phyloP scores from a whole-genome alignment of 2,113 vertebrate species.

The Camelus bactrianus region DNA sequence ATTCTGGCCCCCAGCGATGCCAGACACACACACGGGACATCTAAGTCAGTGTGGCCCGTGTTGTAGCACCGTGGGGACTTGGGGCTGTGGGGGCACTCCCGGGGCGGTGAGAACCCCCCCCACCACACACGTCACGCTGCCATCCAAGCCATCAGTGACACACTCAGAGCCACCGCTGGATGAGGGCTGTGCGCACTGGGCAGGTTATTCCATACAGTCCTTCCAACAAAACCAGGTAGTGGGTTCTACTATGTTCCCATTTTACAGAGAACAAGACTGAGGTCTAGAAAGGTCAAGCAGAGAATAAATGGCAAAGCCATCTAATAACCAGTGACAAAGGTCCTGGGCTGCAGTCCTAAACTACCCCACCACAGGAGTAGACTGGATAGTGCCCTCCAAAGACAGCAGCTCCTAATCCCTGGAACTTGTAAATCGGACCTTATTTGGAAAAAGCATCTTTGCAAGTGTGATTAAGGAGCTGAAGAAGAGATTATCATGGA shows the following conservation, averaged over 20 bases:
- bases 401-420: not conserved
- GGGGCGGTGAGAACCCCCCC: too few relatives aligned
- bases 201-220: fast-evolving
- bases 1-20: fast-evolving
- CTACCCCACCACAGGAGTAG: not conserved
- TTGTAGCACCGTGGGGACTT: fast-evolving
- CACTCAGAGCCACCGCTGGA: fast-evolving
- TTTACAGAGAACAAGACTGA: not conserved
- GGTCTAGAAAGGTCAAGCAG: not conserved
- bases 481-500: not conserved
- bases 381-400: not conserved
- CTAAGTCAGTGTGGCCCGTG: fast-evolving
- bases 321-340: not conserved
- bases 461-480: not conserved
- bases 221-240: not conserved
- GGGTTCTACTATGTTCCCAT: not conserved
- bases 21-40: fast-evolving
- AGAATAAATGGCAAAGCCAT: not conserved
- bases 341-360: not conserved
- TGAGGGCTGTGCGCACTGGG: too few relatives aligned
- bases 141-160: fast-evolving
- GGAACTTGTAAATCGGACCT: not conserved
- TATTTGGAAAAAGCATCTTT: not conserved
- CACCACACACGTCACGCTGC: fast-evolving
- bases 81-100: not conserved